phyloP scores from a whole-genome alignment of 37 sponge, comb jelly and placozoan genomes.

The Cliona cf. orientalis region DNA sequence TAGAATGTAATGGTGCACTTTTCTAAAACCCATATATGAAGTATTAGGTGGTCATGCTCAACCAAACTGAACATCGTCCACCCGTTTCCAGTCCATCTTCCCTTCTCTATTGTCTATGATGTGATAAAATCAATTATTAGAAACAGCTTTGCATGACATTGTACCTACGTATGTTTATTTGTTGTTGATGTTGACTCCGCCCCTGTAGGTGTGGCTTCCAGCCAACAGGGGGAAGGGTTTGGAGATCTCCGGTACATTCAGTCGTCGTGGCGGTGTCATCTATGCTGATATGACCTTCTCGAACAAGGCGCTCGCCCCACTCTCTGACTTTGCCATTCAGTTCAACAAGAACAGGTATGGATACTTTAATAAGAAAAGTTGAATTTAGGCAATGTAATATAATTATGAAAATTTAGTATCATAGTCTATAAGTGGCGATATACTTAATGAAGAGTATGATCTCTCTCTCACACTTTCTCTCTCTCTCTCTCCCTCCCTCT shows the following conservation, averaged over 20 bases:
- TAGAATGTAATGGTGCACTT: too few relatives aligned
- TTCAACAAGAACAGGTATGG: slow-evolving; percentile 97
- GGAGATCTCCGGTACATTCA: slow-evolving; percentile 83
- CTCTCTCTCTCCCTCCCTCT: background rate
- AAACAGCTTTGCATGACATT: too few relatives aligned
- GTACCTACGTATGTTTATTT: background rate
- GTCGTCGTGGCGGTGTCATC: slow-evolving; percentile 77
- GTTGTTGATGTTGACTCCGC: background rate
- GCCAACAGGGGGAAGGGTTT: slow-evolving; percentile 88
- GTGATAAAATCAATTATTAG: too few relatives aligned
- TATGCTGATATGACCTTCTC: slow-evolving; percentile 86
- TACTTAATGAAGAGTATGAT: too few relatives aligned
- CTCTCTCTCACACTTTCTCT: background rate
- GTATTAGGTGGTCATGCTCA: too few relatives aligned
- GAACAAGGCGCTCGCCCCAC: slow-evolving; percentile 85
- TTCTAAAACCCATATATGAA: too few relatives aligned
- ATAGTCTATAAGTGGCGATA: too few relatives aligned
- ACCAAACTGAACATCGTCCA: too few relatives aligned
- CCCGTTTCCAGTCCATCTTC: too few relatives aligned
- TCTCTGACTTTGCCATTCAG: slow-evolving; percentile 95
- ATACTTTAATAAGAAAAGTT: background rate
- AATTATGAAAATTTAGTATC: too few relatives aligned
- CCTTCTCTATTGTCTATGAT: too few relatives aligned
- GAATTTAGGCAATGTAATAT: too few relatives aligned
- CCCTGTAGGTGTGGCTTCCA: slow-evolving; percentile 65